These are phyloP conservation scores for Leptocoma aspasia DNA, from an alignment of 2,113 vertebrate genomes.

Conservation along the genomic window DNA sequence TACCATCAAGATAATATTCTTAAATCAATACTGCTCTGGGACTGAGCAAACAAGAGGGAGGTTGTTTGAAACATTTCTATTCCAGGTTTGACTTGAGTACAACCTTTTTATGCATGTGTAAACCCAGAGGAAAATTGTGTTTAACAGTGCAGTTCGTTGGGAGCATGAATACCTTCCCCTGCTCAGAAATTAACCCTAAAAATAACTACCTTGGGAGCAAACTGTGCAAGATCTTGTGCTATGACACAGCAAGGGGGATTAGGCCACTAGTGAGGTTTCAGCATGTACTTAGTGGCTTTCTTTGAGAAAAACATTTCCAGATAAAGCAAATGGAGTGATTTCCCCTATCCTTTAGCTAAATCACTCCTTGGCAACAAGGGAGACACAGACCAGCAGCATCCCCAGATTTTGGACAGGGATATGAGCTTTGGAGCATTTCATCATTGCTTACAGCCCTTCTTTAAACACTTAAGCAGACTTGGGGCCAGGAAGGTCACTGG, in stretches of 20 bases:
- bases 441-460: neutral
- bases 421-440: neutral
- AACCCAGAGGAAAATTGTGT: neutral
- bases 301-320: neutral
- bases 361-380: neutral
- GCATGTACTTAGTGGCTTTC: neutral
- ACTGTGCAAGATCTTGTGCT: neutral
- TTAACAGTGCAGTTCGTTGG: rapidly evolving
- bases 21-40: neutral
- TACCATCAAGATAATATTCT: neutral
- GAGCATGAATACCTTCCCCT: neutral
- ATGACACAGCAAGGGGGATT: neutral
- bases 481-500: neutral
- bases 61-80: neutral
- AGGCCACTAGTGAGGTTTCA: neutral
- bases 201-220: neutral
- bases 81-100: neutral
- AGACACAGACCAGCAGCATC: neutral
- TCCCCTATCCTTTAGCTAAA: neutral
- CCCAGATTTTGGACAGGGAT: neutral
- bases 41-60: neutral
- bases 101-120: rapidly evolving
- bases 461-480: neutral
- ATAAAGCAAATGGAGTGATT: neutral
- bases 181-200: neutral